Conservation (phyloP, 2,797 vertebrate genomes). For the Lagocephalus sceleratus region DNA sequence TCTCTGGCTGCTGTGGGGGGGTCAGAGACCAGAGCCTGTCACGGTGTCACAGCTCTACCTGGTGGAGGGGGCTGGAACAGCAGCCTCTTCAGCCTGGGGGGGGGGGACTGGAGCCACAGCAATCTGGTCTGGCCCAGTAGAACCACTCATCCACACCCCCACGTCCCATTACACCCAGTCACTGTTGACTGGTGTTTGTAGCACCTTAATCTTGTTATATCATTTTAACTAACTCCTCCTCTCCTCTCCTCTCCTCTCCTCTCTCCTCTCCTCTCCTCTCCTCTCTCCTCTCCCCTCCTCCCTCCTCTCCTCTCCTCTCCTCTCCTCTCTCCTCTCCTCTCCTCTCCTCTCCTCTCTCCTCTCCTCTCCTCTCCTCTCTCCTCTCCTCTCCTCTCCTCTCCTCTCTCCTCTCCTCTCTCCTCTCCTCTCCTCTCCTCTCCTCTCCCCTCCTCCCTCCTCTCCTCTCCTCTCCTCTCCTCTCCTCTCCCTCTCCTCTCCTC, state of each 20-base stretch:
- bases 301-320: too few species aligned
- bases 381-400: not conserved
- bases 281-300: too few species aligned
- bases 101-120: not conserved
- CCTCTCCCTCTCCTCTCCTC: not conserved
- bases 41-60: slow-evolving; percentile 85
- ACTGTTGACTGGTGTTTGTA: too few species aligned
- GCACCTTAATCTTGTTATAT: too few species aligned
- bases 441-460: too few species aligned
- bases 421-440: not conserved
- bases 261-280: too few species aligned
- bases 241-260: too few species aligned
- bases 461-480: not conserved
- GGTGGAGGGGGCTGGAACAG: slow-evolving; percentile 60
- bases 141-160: too few species aligned
- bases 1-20: slow-evolving; percentile 79
- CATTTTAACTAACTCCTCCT: too few species aligned
- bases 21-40: slow-evolving; percentile 46
- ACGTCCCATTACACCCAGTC: too few species aligned
- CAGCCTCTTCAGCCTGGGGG: not conserved
- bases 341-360: slow-evolving; percentile 3
- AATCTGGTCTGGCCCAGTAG: too few species aligned
- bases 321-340: not conserved
- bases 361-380: not conserved
- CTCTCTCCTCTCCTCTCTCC: not conserved